A percentile compares a stretch with the other conserved stretches of the same genome.
Conservation (phyloP, 2,797 vertebrate genomes). For the Picus viridis region DNA sequence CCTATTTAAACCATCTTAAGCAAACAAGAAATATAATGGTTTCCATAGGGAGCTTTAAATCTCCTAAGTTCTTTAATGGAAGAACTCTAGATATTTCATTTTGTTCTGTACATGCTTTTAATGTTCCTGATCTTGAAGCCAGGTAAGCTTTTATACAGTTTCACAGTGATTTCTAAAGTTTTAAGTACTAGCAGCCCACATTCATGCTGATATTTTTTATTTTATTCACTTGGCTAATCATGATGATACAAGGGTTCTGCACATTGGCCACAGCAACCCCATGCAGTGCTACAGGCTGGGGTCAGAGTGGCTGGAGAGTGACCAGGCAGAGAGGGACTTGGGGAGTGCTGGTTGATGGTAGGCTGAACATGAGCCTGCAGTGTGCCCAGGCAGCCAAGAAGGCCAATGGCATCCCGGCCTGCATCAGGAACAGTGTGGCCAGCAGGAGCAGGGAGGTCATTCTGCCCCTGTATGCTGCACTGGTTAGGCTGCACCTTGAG, state of each 20-base stretch:
- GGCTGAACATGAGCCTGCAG: too few species aligned
- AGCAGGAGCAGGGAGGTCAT: too few species aligned
- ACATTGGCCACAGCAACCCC: too few species aligned
- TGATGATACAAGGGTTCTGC: not conserved
- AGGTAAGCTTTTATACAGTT: not conserved
- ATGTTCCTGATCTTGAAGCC: not conserved
- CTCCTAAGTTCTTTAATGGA: not conserved
- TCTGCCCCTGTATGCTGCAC: too few species aligned
- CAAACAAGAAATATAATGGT: not conserved
- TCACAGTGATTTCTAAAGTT: not conserved
- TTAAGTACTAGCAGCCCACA: not conserved
- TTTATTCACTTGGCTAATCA: not conserved
- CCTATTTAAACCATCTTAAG: not conserved
- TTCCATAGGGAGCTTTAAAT: not conserved
- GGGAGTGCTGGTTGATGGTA: too few species aligned
- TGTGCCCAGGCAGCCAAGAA: too few species aligned
- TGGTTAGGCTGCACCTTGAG: too few species aligned
- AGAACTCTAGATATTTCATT: not conserved
- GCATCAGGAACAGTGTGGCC: too few species aligned
- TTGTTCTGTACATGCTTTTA: not conserved
- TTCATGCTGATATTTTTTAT: not conserved
- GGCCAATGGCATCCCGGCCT: too few species aligned
- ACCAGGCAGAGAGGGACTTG: too few species aligned
- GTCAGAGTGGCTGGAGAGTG: too few species aligned
- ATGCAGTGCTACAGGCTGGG: too few species aligned